Evolutionary conservation across 2,113 vertebrate genomes (phyloP), one percentile per base, ranked within the genome.

Genomic region (Pedetes capensis): DNA sequence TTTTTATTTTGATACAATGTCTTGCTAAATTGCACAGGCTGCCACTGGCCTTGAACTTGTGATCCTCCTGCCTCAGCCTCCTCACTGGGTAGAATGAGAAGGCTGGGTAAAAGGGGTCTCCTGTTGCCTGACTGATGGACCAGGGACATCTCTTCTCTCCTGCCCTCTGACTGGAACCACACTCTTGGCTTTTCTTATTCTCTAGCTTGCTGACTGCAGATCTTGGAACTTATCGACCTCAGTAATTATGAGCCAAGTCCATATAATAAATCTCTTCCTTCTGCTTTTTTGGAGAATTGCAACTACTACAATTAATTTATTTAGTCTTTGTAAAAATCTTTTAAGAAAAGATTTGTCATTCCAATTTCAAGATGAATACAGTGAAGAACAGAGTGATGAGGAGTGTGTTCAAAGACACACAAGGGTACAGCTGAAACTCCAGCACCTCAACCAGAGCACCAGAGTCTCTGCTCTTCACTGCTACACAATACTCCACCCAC

Each of bases 301-400:
- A 20, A 78, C 37, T 68, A 79, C 27, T 2, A 7, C 5, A 93
- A 87, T 80, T 91, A 49, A 83, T 25, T 25, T 27, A 39, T 64
- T 82, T 64, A 80, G 6, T 78, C 23, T 1, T 82, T 72, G 0
- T 42, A 47, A 82, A 85, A 47, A 32, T 37, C 5, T 74, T 59
- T 49, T 80, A 42, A 74, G 23, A n/a, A 87, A 87, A 87, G 23
- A 25, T 22, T 2, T 83, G 34, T 34, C 27, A 89, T 44, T 12
- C 13, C 51, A 5, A 68, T 68, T 85, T 68, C 69, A 93, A 84
- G 47, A 69, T 39, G 3, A 44, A 94, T 61, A 91, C 49, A 68
- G 34, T 37, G 12, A 89, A 80, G 17, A 5, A 74, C 16, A 84
- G 39, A 37, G n/a, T n/a, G n/a, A n/a, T n/a, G n/a, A 53, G 20